Conservation (phyloP, 2,888 invertebrate genomes). For the Boloria selene region DNA sequence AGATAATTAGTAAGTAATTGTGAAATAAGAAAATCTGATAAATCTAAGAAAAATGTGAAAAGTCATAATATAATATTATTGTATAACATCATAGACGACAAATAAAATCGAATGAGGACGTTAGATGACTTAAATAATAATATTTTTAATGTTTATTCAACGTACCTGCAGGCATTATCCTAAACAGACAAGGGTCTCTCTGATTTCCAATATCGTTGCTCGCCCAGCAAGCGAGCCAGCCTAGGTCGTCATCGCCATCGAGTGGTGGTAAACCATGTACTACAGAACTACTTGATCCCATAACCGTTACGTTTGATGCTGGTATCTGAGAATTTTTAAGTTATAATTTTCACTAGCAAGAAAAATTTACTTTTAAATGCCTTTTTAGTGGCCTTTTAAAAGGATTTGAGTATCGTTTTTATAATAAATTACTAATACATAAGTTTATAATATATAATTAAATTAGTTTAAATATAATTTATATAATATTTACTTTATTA, state of each 20-base stretch:
- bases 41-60: not conserved
- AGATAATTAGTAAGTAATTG: not conserved
- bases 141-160: not conserved
- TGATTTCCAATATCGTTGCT: conserved; percentile 92
- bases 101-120: too few species aligned
- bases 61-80: not conserved
- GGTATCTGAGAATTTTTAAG: conserved; percentile 62
- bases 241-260: conserved; percentile 84
- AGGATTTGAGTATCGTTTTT: too few species aligned
- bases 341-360: not conserved
- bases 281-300: conserved; percentile 82
- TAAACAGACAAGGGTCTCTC: conserved; percentile 90
- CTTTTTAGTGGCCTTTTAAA: too few species aligned
- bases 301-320: conserved; percentile 77
- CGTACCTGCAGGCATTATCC: conserved; percentile 91
- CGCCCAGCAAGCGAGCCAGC: conserved; percentile 94
- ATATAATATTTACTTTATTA: too few species aligned
- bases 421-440: too few species aligned
- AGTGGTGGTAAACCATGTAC: conserved; percentile 81
- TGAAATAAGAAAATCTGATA: too few species aligned
- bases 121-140: too few species aligned
- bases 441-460: too few species aligned
- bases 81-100: not conserved
- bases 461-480: too few species aligned
- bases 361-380: too few species aligned